Percentiles rank a stretch among this genome's conserved stretches.
These are phyloP conservation scores for Candoia aspera DNA, from an alignment of 2,113 vertebrate genomes.

Conservation along the genomic window DNA sequence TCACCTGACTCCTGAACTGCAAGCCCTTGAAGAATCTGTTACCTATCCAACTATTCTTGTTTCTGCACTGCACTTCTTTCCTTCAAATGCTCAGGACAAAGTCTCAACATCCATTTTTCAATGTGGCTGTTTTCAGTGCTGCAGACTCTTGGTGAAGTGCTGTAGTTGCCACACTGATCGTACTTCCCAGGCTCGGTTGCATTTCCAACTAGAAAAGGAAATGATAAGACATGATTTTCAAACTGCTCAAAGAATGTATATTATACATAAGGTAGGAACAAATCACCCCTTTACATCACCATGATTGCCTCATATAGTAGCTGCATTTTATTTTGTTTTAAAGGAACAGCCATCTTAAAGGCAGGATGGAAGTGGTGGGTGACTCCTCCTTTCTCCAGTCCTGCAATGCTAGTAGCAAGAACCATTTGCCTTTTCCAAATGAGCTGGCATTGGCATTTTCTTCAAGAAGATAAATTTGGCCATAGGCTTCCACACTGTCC, in stretches of 20 bases:
- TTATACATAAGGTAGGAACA: not conserved
- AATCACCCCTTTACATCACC: not conserved
- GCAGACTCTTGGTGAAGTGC: conserved; percentile 69
- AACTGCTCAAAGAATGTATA: not conserved
- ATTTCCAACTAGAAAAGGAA: conserved; percentile 71
- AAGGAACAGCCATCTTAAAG: not conserved
- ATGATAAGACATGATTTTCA: not conserved
- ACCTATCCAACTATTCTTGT: not conserved
- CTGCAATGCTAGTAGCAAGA: not conserved
- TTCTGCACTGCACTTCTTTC: fast-evolving
- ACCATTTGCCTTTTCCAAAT: not conserved
- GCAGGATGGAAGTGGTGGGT: not conserved
- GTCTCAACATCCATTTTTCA: conserved; percentile 67
- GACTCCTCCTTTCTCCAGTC: not conserved
- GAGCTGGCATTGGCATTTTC: not conserved
- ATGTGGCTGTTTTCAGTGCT: conserved; percentile 42
- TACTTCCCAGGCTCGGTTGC: conserved; percentile 79
- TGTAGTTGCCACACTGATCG: conserved; percentile 73
- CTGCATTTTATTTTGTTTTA: not conserved
- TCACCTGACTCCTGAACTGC: not conserved
- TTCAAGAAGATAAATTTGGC: not conserved
- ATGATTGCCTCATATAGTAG: not conserved
- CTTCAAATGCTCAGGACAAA: not conserved
- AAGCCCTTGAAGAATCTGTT: fast-evolving
- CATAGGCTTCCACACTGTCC: not conserved